phyloP scores from a whole-genome alignment of 2,113 vertebrate species.

The Nipponia nippon region DNA sequence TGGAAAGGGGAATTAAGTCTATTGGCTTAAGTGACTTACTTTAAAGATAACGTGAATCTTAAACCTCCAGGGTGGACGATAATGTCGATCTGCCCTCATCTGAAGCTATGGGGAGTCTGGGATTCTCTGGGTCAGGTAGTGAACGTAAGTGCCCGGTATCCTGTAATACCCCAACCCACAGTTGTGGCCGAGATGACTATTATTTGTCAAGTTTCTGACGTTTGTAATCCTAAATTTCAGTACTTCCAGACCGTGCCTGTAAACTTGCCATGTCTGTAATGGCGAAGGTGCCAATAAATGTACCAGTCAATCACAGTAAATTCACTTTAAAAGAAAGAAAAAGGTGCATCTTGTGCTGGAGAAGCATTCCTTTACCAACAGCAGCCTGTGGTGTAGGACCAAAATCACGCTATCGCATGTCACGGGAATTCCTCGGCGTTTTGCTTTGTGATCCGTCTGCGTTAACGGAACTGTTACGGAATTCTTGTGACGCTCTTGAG shows the following conservation, averaged over 20 bases:
- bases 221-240: constrained; percentile 22
- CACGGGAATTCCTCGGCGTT: background rate
- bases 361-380: background rate
- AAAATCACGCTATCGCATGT: background rate
- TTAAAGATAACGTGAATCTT: background rate
- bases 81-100: background rate
- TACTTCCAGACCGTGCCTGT: constrained; percentile 52
- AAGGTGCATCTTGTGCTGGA: background rate
- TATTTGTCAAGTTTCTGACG: background rate
- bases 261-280: constrained; percentile 35
- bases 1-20: background rate
- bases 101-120: background rate
- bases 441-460: constrained; percentile 6
- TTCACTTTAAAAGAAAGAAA: background rate
- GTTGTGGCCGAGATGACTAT: background rate
- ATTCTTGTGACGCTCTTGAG: constrained; percentile 7
- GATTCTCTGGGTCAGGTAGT: background rate
- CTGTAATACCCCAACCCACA: background rate
- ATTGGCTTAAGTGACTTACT: background rate
- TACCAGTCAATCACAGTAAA: background rate
- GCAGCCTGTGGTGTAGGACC: constrained; percentile 33
- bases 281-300: constrained; percentile 38
- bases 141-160: background rate
- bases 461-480: background rate
- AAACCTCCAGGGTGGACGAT: background rate